Percentiles rank a stretch among this genome's conserved stretches.
Conservation (phyloP, 2,888 invertebrate species). For the Hypolimnas misippus region DNA sequence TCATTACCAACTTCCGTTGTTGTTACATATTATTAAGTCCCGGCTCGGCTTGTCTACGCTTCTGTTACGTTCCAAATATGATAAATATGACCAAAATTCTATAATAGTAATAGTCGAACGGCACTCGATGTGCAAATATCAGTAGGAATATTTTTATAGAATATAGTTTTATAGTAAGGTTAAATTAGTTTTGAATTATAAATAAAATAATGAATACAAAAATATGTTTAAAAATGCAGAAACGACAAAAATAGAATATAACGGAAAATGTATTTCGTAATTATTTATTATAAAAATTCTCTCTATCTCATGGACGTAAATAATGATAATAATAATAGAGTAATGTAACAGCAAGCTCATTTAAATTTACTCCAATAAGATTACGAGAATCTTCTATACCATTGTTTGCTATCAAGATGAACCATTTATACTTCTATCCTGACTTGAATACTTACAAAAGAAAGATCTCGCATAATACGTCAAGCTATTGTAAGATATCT, state of each 20-base stretch:
- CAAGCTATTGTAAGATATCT: background rate
- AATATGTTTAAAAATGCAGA: too few relatives aligned
- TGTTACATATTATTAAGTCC: constrained; percentile 19
- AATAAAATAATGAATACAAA: too few relatives aligned
- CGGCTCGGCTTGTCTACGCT: constrained; percentile 11
- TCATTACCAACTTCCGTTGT: constrained; percentile 22
- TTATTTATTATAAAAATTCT: too few relatives aligned
- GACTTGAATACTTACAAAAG: constrained; percentile 3
- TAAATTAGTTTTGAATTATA: too few relatives aligned
- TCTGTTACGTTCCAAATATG: background rate
- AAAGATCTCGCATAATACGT: background rate
- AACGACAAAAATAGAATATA: too few relatives aligned
- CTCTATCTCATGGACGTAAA: too few relatives aligned
- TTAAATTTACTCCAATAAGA: background rate
- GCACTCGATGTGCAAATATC: background rate
- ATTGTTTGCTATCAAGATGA: constrained; percentile 14
- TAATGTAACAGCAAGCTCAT: background rate
- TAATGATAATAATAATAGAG: too few relatives aligned
- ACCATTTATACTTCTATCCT: constrained; percentile 1
- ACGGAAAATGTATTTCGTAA: too few relatives aligned
- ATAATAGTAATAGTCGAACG: background rate
- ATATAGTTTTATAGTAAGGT: too few relatives aligned
- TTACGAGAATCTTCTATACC: constrained; percentile 5
- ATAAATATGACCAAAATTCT: background rate
- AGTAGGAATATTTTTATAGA: background rate